These are phyloP conservation scores for Conops quadrifasciatus DNA, from an alignment of 2,888 invertebrate species.

Conservation along the genomic window DNA sequence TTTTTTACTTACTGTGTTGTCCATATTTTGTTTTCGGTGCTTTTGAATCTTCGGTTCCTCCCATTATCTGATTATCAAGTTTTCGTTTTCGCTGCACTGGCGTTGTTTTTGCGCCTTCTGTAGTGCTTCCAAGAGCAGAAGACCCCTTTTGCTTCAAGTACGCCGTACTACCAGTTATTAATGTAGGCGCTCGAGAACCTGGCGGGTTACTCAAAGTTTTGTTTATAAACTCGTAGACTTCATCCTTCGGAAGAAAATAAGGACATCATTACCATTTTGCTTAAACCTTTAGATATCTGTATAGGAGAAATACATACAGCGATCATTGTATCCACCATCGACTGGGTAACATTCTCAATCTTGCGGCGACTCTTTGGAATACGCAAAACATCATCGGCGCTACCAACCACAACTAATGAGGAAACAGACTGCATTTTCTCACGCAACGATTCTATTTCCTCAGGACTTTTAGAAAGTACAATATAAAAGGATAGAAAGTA, in stretches of 20 bases:
- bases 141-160: slow-evolving; percentile 28
- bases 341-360: slow-evolving; percentile 79
- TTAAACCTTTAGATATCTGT: too few species aligned
- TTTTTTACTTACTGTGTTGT: slow-evolving; percentile 48
- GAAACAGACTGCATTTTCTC: slow-evolving; percentile 81
- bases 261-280: not conserved
- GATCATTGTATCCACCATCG: slow-evolving; percentile 80
- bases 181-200: slow-evolving; percentile 60
- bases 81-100: slow-evolving; percentile 66
- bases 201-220: slow-evolving; percentile 71
- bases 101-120: slow-evolving; percentile 44
- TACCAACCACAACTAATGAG: slow-evolving; percentile 79
- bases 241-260: slow-evolving; percentile 66
- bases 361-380: slow-evolving; percentile 76
- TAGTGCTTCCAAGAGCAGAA: slow-evolving; percentile 9
- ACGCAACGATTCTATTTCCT: slow-evolving; percentile 80
- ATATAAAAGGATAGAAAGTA: not conserved
- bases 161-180: slow-evolving; percentile 41
- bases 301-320: slow-evolving; percentile 70
- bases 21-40: slow-evolving; percentile 53
- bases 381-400: slow-evolving; percentile 79
- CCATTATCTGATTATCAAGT: slow-evolving; percentile 60
- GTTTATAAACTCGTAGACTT: slow-evolving; percentile 73
- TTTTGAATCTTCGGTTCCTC: slow-evolving; percentile 64
- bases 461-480: slow-evolving; percentile 66